Evolutionary conservation across 1,140 invertebrate genomes (phyloP).

Genomic region (Branchinecta lindahli): DNA sequence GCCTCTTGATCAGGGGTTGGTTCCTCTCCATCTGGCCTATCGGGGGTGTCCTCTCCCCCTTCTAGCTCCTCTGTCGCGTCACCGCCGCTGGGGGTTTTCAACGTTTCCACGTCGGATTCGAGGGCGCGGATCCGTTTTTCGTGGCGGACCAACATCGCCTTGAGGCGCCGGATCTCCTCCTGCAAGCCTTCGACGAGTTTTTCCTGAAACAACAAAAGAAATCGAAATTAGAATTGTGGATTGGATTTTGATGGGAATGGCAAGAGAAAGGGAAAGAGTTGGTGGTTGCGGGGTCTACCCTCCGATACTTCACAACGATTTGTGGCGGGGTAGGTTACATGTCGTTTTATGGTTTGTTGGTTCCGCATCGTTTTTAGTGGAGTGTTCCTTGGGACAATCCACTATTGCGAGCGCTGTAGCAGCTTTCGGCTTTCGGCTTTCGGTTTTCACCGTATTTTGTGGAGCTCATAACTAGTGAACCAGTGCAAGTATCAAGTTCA

Average conservation of each 20-base stretch:
- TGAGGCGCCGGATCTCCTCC: conserved; percentile 73
- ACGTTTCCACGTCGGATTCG: conserved; percentile 37
- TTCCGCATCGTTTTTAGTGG: no score
- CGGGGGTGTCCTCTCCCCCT: conserved; percentile 15
- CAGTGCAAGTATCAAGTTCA: no score
- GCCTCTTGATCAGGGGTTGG: conserved; percentile 18
- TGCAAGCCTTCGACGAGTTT: conserved; percentile 61
- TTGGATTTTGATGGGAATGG: not conserved
- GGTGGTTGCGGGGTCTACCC: not conserved
- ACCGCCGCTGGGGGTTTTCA: not conserved
- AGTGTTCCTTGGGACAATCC: no score
- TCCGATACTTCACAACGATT: not conserved
- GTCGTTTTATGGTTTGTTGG: no score
- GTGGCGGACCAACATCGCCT: conserved; percentile 83
- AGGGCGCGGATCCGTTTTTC: conserved; percentile 67
- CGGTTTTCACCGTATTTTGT: no score
- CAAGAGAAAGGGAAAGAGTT: not conserved
- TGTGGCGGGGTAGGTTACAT: conserved; percentile 16
- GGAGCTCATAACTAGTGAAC: no score
- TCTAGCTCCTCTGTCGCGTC: conserved; percentile 5
- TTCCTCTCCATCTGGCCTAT: conserved; percentile 19
- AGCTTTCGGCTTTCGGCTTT: no score
- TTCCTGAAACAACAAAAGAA: conserved; percentile 22
- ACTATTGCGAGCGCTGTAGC: no score
- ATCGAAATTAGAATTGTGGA: not conserved